Conservation (phyloP, 2,113 vertebrate species). For the Bufo bufo region DNA sequence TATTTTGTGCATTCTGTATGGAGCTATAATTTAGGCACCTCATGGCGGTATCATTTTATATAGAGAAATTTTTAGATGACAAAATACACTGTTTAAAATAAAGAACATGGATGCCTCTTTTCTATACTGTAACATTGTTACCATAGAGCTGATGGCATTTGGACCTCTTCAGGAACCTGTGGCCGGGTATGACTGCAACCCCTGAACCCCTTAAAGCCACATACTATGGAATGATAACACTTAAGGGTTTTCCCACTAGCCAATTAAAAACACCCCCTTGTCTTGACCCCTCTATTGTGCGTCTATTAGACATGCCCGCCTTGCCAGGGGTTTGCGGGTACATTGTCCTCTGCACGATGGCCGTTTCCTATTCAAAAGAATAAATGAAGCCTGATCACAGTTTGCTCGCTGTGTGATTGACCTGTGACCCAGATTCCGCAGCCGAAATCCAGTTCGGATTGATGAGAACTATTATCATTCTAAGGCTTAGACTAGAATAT, state of each 20-base stretch:
- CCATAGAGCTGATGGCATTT: neutral
- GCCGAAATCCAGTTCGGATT: neutral
- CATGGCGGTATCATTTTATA: neutral
- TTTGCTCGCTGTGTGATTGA: slow-evolving; percentile 33
- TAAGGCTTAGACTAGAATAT: neutral
- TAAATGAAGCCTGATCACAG: slow-evolving; percentile 28
- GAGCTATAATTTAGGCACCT: no score
- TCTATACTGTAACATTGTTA: no score
- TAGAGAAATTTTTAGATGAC: no score
- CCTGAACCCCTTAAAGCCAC: neutral
- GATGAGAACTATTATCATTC: neutral
- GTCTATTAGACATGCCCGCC: neutral
- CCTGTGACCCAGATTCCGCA: slow-evolving; percentile 10
- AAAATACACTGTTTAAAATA: no score
- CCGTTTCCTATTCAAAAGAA: slow-evolving; percentile 18
- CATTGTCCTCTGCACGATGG: neutral
- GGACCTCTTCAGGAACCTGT: neutral
- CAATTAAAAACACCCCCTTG: slow-evolving; percentile 13
- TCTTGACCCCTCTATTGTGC: neutral
- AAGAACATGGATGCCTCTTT: no score
- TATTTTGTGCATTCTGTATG: neutral
- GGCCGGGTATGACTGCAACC: neutral
- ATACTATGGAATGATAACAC: neutral
- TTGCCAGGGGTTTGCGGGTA: neutral
- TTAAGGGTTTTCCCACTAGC: neutral